A percentile compares a stretch with the other conserved stretches of the same genome.
These are phyloP conservation scores for Podarcis raffonei DNA, from an alignment of 2,113 vertebrate genomes.

Conservation along the genomic window DNA sequence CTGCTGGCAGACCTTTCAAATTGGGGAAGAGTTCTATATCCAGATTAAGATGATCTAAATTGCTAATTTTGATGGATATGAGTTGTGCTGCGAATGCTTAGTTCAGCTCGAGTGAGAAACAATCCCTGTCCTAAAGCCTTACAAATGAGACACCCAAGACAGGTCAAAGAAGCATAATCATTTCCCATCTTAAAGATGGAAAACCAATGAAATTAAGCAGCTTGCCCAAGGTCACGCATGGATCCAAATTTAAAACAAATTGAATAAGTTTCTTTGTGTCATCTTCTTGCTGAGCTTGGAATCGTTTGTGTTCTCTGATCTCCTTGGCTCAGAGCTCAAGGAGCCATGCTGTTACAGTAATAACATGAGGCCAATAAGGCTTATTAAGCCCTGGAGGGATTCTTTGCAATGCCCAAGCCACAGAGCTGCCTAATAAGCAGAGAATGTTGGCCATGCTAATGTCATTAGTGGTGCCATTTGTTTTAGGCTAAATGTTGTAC, in stretches of 20 bases:
- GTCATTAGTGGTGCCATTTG: fast-evolving
- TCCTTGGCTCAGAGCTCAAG: not conserved
- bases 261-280: conserved; percentile 20
- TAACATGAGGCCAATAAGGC: fast-evolving
- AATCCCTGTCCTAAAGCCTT: not conserved
- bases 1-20: not conserved
- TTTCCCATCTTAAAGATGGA: not conserved
- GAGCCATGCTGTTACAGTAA: not conserved
- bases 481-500: conserved; percentile 10
- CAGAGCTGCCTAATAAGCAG: not conserved
- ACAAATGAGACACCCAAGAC: not conserved
- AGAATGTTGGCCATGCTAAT: not conserved
- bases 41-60: conserved; percentile 7
- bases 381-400: not conserved
- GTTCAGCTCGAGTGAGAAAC: conserved; percentile 11
- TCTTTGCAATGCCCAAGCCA: not conserved
- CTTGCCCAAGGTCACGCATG: not conserved
- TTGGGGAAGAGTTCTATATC: not conserved
- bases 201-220: conserved; percentile 9
- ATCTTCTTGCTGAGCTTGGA: conserved; percentile 5
- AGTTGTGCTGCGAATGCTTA: conserved; percentile 9
- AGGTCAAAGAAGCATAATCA: conserved; percentile 11
- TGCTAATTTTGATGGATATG: conserved; percentile 15
- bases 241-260: conserved; percentile 30
- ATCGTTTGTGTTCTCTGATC: conserved; percentile 11